phyloP scores from a whole-genome alignment of 2,888 invertebrate species.

The Brenthis hecate region DNA sequence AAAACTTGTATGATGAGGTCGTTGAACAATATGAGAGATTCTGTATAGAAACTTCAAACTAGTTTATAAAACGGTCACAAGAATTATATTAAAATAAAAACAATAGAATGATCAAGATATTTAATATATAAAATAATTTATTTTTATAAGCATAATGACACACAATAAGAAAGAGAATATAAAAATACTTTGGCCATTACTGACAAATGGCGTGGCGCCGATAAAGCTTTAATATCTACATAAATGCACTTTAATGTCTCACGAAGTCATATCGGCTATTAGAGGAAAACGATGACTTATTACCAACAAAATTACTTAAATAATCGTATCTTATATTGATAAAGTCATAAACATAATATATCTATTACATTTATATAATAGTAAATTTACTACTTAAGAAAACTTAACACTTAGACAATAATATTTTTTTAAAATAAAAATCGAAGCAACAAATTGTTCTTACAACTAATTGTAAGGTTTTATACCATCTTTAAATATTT shows the following conservation, averaged over 20 bases:
- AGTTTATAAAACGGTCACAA: constrained; percentile 16
- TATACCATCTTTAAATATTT: constrained; percentile 23
- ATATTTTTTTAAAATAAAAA: background rate
- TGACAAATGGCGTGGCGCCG: constrained; percentile 68
- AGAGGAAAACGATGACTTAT: constrained; percentile 6
- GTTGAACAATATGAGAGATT: constrained; percentile 32
- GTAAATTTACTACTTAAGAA: background rate
- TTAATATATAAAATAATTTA: background rate
- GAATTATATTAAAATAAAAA: background rate
- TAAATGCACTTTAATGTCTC: constrained; percentile 43
- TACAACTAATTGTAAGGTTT: constrained; percentile 17
- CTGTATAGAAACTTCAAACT: constrained; percentile 28
- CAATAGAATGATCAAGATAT: background rate
- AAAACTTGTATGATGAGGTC: constrained; percentile 34
- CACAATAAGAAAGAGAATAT: constrained; percentile 47
- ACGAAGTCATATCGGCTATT: constrained; percentile 13
- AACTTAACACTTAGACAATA: background rate
- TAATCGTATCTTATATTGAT: background rate
- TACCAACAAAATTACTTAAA: background rate
- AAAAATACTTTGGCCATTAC: constrained; percentile 67
- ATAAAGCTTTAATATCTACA: constrained; percentile 64
- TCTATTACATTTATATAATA: background rate
- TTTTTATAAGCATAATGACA: constrained; percentile 13
- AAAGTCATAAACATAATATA: background rate
- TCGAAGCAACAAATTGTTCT: constrained; percentile 6